Base-by-base conservation (phyloP, 92 coral and sea anemone species). In the Zoanthus sansibaricus region DNA sequence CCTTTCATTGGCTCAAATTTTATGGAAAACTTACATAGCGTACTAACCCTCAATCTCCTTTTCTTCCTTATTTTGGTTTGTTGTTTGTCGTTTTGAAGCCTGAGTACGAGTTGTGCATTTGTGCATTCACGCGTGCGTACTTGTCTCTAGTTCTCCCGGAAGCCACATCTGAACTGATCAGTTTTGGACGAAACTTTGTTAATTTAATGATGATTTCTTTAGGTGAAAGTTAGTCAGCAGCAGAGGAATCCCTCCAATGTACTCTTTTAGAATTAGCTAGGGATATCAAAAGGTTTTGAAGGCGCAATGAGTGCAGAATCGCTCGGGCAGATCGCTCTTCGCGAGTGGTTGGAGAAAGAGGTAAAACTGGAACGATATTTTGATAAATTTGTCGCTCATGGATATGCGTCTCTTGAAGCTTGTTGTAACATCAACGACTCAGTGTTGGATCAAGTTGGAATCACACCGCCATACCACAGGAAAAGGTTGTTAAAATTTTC, bases 301-400 rank as follows among this genome's bases (percentile, higher is more conserved):
- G 77, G 69, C 86, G 75, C 59, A 30, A 89, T 89, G 92, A 68
- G 89, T 82, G 72, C 33, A 76, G 86, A 83, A 67, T 78, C 89
- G 66, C 56, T 73, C n/a, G 94, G 87, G 68, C 52, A 88, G 85
- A 31, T 85, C 54, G 91, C 89, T 71, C 91, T 94, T 11, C 87
- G 87, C 44, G 99, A 97, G 86, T 97, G 99, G 99, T 86, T 97
- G 16, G 79, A 90, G 1, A 74, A 91, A 76, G 99, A 97, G 75
- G 99, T 97, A 37, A 95, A 91, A 82, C 89, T 97, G 17, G 94
- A 96, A 31, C 93, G 96, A 83, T 97, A 97, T 87, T 87, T 87
- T 54, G 99, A 95, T 33, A 91, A 91, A 83, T 97, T 97, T 45
- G 87, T 89, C 73, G 86, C 80, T 48, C 91, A 95, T 86, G 98